Base-by-base conservation (phyloP, 2,113 vertebrate species). In the Chroicocephalus ridibundus region DNA sequence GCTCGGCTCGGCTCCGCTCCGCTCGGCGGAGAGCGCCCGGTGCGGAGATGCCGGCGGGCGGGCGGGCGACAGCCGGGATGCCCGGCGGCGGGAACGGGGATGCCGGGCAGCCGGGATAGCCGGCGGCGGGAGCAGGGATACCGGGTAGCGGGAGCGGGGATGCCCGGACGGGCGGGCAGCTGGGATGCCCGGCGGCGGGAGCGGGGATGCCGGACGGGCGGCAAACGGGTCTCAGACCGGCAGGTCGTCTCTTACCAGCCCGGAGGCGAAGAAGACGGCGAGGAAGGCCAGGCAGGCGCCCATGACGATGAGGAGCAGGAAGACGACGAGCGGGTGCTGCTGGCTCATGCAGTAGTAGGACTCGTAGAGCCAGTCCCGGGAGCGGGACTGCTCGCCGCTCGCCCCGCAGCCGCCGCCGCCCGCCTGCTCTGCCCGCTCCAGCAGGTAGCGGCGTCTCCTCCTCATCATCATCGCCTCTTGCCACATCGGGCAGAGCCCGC, bases 331-430 rank as follows among this genome's bases (percentile, higher is more conserved):
- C 82, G 99, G 99, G 98, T 99, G 99, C 98, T 99, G 99, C 98
- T 99, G 99, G 99, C 99, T 99, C 99, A 99, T 99, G 97, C 99
- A 98, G 97, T 99, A 99, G 98, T 99, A 99, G 81, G 99, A 99
- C 98, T 99, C 99, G 74, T 99, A 99, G 21, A 99, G 98, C 99
- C 99, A 99, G 98, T 99, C 99, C 92, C 98, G 98, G 96, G 99
- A 98, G 97, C 97, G 98, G 97, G 97, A 98, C 96, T 97, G 98
- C 94, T 98, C 97, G 42, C 95, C 93, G 83, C 94, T 92, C 70
- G 90, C 93, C 62, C 95, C 96, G 86, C 93, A 90, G 93, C 96
- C 95, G 82, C 94, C 93, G 49, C 78, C 93, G 65, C 94, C 97
- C 93, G 96, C 85, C 69, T 95, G 95, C 64, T 93, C 97, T 88